A percentile compares a stretch with the other conserved stretches of the same genome.
These are phyloP conservation scores for Triplophysa bombifrons DNA, from an alignment of 2,797 vertebrate genomes.

Conservation along the genomic window DNA sequence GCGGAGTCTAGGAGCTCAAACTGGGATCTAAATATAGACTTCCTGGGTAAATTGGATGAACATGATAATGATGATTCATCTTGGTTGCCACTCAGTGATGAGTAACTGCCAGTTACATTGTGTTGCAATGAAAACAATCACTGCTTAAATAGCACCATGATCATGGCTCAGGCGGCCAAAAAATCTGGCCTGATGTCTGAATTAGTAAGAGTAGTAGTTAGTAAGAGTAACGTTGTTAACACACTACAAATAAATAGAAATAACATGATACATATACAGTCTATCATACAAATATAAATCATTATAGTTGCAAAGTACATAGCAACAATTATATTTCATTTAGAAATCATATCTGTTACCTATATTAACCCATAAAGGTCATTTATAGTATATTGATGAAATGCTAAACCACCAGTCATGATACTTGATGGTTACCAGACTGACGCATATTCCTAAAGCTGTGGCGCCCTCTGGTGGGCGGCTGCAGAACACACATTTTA, in stretches of 20 bases:
- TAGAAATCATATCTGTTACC: not conserved
- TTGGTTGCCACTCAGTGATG: slow-evolving; percentile 4
- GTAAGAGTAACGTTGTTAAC: not conserved
- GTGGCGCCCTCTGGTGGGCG: slow-evolving; percentile 49
- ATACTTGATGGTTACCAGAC: not conserved
- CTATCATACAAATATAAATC: not conserved
- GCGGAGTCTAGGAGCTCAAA: slow-evolving; percentile 9
- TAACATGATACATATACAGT: too few relatives aligned
- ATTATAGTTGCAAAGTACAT: not conserved
- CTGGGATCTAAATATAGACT: slow-evolving; percentile 43
- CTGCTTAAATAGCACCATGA: slow-evolving; percentile 30
- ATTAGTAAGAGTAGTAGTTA: not conserved
- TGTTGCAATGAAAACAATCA: slow-evolving; percentile 42
- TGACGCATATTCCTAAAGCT: not conserved
- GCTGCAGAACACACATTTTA: not conserved
- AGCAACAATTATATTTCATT: not conserved
- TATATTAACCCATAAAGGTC: not conserved
- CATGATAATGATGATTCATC: slow-evolving; percentile 38
- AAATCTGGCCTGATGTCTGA: not conserved
- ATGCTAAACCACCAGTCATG: not conserved
- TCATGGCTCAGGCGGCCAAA: slow-evolving; percentile 11
- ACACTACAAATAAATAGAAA: too few relatives aligned
- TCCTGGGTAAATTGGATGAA: slow-evolving; percentile 29
- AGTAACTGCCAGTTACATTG: slow-evolving; percentile 41
- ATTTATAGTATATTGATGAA: slow-evolving; percentile 7